Evolutionary conservation across 2,797 vertebrate genomes (phyloP), one percentile per base, ranked within the genome.

Genomic region (Parauchenoglanis punctatus): DNA sequence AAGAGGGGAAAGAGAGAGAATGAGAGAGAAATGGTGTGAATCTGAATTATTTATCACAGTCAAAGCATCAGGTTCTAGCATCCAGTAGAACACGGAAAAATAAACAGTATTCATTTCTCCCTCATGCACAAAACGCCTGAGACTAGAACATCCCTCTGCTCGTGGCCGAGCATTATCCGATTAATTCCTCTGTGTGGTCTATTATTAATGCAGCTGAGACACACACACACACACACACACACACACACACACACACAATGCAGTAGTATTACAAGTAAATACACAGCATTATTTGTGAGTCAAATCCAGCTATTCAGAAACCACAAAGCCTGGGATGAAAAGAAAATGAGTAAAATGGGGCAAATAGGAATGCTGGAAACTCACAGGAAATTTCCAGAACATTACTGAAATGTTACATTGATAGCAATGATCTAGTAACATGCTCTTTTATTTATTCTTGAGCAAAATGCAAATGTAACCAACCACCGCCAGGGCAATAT

Each of bases 161-260:
- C 52, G n/a, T 59, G 58, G 40, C 63, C 52, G 59, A 56, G 77
- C 84, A 75, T 85, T 81, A 77, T 83, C 83, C 52, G 23, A 89
- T 88, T 86, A 87, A 87, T 87, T 84, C 73, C 67, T 89, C 86
- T 87, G 65, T 63, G 73, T 40, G 77, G 77, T 87, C 72, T 75
- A 86, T 89, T 90, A 90, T 89, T 89, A 90, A 90, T 85, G 85
- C 75, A 87, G 83, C 68, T 59, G 23, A 76, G 76, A 56, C 73
- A 20, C 63, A 2, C 18, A 35, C 82, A 54, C 83, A 35, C 52
- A 72, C 83, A 72, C 83, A 84, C 25, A 81, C 46, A 59, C 63
- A 2, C 18, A 35, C 82, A 54, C 83, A 35, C 77, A 59, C 56
- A 81, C 40, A 63, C 40, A 46, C 40, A 61, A 25, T 44, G 58